A percentile compares a stretch with the other conserved stretches of the same genome.
Evolutionary conservation across 2,888 invertebrate species (phyloP).

Genomic region (Eudemis profundana): DNA sequence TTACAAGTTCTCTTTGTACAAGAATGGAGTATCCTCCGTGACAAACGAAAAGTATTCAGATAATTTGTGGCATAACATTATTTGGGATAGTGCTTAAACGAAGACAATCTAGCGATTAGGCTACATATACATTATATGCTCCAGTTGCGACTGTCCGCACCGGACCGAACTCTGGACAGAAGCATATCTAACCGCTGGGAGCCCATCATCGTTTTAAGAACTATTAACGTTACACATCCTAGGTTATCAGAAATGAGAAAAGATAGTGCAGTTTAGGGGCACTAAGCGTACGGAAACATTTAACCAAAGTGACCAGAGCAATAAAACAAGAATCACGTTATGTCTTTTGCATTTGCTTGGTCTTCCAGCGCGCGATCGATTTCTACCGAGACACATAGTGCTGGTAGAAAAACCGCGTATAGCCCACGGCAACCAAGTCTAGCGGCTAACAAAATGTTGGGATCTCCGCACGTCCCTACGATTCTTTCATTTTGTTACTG

Average conservation of each 20-base stretch:
- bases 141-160: conserved; percentile 3
- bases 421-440: no score
- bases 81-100: conserved; percentile 60
- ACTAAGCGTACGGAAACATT: no score
- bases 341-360: no score
- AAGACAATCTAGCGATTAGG: conserved; percentile 39
- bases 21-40: conserved; percentile 74
- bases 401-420: no score
- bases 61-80: conserved; percentile 61
- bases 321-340: no score
- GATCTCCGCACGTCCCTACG: no score
- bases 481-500: no score
- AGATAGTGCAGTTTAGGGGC: neutral
- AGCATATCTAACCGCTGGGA: conserved; percentile 33
- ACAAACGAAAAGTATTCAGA: conserved; percentile 70
- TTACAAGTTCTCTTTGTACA: conserved; percentile 83
- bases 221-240: conserved; percentile 10
- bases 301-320: no score
- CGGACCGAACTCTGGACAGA: conserved; percentile 29
- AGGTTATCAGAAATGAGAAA: neutral
- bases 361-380: no score
- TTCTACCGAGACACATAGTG: no score
- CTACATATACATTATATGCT: conserved; percentile 23
- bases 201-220: conserved; percentile 7
- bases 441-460: no score